Conservation (phyloP, 2,113 vertebrate species). For the Lynx canadensis region DNA sequence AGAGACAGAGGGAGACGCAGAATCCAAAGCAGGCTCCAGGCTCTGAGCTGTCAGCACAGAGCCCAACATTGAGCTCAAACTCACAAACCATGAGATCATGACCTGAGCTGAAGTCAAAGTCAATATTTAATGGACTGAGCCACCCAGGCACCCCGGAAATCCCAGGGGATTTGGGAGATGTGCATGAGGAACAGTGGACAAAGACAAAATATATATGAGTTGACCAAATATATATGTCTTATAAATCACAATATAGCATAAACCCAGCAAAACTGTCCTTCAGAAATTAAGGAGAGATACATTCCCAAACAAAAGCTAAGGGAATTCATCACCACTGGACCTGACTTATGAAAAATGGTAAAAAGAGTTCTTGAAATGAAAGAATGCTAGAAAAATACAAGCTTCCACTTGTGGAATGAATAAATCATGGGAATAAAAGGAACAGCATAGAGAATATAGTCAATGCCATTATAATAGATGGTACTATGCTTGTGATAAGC, state of each 20-base stretch:
- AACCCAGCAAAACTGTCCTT: background rate
- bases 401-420: background rate
- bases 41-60: too few species aligned
- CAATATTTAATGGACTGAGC: too few species aligned
- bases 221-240: background rate
- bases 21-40: too few species aligned
- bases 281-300: background rate
- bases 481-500: background rate
- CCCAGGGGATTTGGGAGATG: background rate
- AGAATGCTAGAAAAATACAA: background rate
- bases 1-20: too few species aligned
- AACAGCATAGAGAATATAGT: background rate
- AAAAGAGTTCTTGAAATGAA: background rate
- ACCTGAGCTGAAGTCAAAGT: too few species aligned
- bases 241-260: background rate
- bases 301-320: background rate
- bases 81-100: too few species aligned
- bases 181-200: background rate
- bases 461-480: background rate
- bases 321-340: background rate
- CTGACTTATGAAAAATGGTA: background rate
- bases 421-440: background rate
- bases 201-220: background rate
- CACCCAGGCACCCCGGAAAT: background rate
- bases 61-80: too few species aligned